A percentile compares a stretch with the other conserved stretches of the same genome.
phyloP scores from a whole-genome alignment of 2,888 invertebrate species.

The Epinotia bilunana region DNA sequence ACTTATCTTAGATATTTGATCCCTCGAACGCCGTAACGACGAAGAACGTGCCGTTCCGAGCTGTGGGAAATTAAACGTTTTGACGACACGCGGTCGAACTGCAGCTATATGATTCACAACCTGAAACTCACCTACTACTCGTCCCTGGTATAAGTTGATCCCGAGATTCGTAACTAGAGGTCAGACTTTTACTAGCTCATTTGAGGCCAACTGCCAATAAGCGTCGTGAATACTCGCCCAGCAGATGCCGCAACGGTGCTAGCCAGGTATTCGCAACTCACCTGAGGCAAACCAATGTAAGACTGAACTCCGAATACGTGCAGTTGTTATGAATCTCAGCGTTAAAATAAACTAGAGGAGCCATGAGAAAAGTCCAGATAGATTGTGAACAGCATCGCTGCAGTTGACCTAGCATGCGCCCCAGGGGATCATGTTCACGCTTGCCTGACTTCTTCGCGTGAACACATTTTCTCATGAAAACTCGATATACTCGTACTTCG shows the following conservation, averaged over 20 bases:
- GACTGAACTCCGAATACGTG: not conserved
- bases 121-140: not conserved
- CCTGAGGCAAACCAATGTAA: not conserved
- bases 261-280: not conserved
- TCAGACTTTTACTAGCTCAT: not conserved
- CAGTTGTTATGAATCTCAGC: conserved; percentile 2
- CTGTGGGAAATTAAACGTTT: conserved; percentile 22
- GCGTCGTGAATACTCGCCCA: not conserved
- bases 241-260: not conserved
- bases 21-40: conserved; percentile 27
- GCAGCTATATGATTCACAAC: not conserved
- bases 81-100: not conserved
- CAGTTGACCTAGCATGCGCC: conserved; percentile 19
- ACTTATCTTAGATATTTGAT: not conserved
- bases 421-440: conserved; percentile 17
- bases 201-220: not conserved
- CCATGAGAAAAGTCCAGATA: not conserved
- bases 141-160: not conserved
- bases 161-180: not conserved
- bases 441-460: not conserved
- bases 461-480: conserved; percentile 6
- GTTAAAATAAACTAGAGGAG: not conserved
- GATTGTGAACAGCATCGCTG: not conserved
- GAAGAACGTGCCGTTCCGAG: conserved; percentile 40
- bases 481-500: no score